Evolutionary conservation across 2,888 invertebrate species (phyloP).

Genomic region (Rotaria socialis): DNA sequence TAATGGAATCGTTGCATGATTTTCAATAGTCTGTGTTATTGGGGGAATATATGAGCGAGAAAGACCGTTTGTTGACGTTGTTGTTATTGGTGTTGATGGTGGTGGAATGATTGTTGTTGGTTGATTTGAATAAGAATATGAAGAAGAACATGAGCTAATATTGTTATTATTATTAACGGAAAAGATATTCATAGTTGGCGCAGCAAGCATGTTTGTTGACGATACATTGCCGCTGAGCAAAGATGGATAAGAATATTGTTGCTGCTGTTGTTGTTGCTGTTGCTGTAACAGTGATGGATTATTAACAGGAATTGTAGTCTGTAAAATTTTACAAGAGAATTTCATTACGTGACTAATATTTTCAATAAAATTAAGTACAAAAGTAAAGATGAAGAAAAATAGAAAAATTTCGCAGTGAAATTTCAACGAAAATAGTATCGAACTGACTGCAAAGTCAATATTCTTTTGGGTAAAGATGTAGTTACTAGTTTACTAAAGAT

Average conservation of each 20-base stretch:
- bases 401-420: no score
- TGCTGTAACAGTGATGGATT: conserved; percentile 25
- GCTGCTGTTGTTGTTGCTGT: neutral
- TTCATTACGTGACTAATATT: no score
- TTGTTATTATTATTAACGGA: neutral
- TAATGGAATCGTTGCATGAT: conserved; percentile 20
- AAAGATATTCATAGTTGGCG: neutral
- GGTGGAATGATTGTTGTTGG: neutral
- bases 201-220: conserved; percentile 6
- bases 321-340: neutral
- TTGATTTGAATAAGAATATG: neutral
- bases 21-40: neutral
- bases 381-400: no score
- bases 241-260: neutral
- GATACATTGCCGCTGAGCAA: conserved; percentile 5
- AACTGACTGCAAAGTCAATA: no score
- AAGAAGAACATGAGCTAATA: neutral
- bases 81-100: neutral
- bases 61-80: neutral
- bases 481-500: no score
- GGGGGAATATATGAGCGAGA: neutral
- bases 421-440: no score
- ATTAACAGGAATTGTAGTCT: neutral
- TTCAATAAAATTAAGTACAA: no score
- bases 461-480: no score